Evolutionary conservation across 2,888 invertebrate species (phyloP).

Genomic region (Drosophila formosana): DNA sequence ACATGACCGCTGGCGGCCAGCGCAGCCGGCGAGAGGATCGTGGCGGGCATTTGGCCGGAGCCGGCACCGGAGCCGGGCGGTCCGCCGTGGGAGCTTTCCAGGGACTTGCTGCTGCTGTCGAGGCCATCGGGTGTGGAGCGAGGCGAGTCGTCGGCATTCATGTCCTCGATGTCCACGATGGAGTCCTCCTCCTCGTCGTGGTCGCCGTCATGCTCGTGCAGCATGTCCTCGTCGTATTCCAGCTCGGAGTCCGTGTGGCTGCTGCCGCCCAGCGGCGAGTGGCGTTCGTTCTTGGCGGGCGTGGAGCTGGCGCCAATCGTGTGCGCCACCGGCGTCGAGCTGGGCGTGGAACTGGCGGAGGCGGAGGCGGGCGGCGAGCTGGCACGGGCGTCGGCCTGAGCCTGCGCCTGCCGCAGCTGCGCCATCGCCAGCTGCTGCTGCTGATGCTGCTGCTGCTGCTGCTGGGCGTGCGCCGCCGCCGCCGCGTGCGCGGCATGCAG

Average conservation of each 20-base stretch:
- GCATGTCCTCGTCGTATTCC: conserved; percentile 84
- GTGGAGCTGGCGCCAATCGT: conserved; percentile 44
- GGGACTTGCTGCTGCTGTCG: conserved; percentile 83
- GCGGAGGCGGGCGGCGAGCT: conserved; percentile 79
- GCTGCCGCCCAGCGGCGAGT: conserved; percentile 84
- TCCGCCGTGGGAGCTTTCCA: conserved; percentile 70
- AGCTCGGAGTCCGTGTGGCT: conserved; percentile 85
- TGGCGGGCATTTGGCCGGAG: conserved; percentile 70
- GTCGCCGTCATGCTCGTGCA: conserved; percentile 74
- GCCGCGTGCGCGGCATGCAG: conserved; percentile 82
- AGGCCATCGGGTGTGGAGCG: conserved; percentile 85
- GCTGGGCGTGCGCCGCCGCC: conserved; percentile 79
- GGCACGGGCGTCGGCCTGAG: conserved; percentile 60
- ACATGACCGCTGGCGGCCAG: conserved; percentile 86
- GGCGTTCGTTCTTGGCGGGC: conserved; percentile 83
- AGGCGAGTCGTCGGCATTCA: conserved; percentile 86
- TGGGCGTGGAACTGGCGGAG: conserved; percentile 75
- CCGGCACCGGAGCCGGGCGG: conserved; percentile 42
- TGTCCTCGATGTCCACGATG: conserved; percentile 92
- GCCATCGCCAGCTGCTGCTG: conserved; percentile 63
- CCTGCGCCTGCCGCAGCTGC: conserved; percentile 74
- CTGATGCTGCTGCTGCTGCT: conserved; percentile 55
- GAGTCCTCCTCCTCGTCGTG: conserved; percentile 86
- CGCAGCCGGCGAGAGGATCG: conserved; percentile 83
- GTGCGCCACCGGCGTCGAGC: conserved; percentile 66